phyloP scores from a whole-genome alignment of 35 echinoderm and acorn worm genomes.

The Apostichopus japonicus region DNA sequence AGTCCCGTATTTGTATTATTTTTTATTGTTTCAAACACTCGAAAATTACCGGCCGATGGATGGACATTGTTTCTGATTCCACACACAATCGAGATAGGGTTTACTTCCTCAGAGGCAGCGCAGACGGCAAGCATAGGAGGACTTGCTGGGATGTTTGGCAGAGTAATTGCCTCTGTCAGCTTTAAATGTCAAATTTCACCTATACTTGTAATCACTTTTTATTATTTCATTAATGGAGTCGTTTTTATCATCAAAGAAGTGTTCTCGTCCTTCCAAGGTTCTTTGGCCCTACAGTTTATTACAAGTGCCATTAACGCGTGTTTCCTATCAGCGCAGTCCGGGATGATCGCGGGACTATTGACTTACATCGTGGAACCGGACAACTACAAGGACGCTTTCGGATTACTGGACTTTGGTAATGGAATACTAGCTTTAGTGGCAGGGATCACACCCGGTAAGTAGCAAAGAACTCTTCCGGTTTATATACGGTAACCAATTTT shows the following conservation, averaged over 20 bases:
- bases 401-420: slow-evolving; percentile 32
- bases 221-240: neutral
- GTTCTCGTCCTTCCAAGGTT: neutral
- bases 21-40: slow-evolving; percentile 13
- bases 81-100: slow-evolving; percentile 13
- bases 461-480: neutral
- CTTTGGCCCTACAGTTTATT: neutral
- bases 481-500: no score
- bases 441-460: slow-evolving; percentile 19
- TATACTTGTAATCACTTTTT: neutral
- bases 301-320: slow-evolving; percentile 19
- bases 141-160: slow-evolving; percentile 17
- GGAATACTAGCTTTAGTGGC: slow-evolving; percentile 6
- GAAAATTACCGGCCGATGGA: slow-evolving; percentile 48
- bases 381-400: neutral
- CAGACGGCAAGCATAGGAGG: slow-evolving; percentile 29
- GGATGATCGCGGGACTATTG: slow-evolving; percentile 30
- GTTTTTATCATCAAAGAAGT: slow-evolving; percentile 12
- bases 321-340: slow-evolving; percentile 25
- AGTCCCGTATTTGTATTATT: slow-evolving; percentile 4
- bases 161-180: neutral
- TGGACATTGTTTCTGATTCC: slow-evolving; percentile 55
- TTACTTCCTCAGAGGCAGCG: slow-evolving; percentile 11
- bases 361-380: neutral
- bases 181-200: neutral